A percentile compares a stretch with the other conserved stretches of the same genome.
phyloP scores from a whole-genome alignment of 2,797 vertebrate species.

The Morus bassanus region DNA sequence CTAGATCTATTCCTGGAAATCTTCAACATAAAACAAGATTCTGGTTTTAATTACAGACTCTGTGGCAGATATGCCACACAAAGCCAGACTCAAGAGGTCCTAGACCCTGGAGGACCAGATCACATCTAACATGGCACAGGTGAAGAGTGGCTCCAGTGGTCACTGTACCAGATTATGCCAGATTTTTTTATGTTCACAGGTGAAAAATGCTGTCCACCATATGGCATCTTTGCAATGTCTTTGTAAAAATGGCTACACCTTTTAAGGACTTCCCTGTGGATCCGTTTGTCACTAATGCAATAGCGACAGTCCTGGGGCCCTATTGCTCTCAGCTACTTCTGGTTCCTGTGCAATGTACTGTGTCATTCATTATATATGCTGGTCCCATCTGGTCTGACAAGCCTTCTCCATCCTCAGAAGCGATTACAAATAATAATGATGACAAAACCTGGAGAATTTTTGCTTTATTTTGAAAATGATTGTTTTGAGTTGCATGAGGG shows the following conservation, averaged over 20 bases:
- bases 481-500: slow-evolving; percentile 9
- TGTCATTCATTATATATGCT: slow-evolving; percentile 43
- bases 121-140: background rate
- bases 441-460: slow-evolving; percentile 46
- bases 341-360: slow-evolving; percentile 29
- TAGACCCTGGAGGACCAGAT: background rate
- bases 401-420: slow-evolving; percentile 35
- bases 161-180: background rate
- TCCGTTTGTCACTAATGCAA: background rate
- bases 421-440: slow-evolving; percentile 35
- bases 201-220: background rate
- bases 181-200: background rate
- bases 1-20: background rate
- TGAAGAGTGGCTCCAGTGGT: background rate
- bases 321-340: slow-evolving; percentile 12
- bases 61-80: background rate
- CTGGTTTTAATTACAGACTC: background rate
- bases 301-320: background rate
- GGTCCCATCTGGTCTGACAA: slow-evolving; percentile 48
- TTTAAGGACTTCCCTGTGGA: background rate
- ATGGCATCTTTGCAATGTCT: background rate
- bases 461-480: slow-evolving; percentile 40
- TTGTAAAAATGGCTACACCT: background rate
- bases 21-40: background rate
- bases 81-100: background rate